A percentile compares a stretch with the other conserved stretches of the same genome.
phyloP scores from a whole-genome alignment of 2,113 vertebrate genomes.

The Pseudois nayaur region DNA sequence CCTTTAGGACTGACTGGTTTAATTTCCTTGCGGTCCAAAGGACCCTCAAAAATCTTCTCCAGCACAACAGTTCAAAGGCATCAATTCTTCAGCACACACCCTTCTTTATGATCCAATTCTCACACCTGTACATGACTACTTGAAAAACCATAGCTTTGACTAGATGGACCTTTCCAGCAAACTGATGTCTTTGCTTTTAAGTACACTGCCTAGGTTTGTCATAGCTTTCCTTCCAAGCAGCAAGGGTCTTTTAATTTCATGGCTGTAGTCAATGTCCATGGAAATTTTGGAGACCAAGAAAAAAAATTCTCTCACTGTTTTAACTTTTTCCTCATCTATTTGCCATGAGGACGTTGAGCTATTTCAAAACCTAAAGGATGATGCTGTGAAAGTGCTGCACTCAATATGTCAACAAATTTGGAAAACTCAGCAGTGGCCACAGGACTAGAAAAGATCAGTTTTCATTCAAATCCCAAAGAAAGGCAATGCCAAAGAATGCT shows the following conservation, averaged over 20 bases:
- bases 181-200: not conserved
- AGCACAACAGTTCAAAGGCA: not conserved
- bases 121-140: not conserved
- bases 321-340: too few relatives aligned
- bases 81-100: not conserved
- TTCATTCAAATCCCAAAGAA: too few relatives aligned
- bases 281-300: not conserved
- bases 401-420: too few relatives aligned
- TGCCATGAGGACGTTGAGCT: too few relatives aligned
- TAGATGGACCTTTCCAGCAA: not conserved
- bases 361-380: too few relatives aligned
- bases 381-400: too few relatives aligned
- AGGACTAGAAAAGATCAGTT: too few relatives aligned
- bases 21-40: not conserved
- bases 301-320: not conserved
- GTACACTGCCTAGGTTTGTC: not conserved
- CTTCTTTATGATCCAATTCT: not conserved
- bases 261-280: not conserved
- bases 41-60: not conserved
- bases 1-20: not conserved
- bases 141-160: not conserved
- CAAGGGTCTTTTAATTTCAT: not conserved
- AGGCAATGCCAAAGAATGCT: too few relatives aligned
- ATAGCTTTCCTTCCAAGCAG: not conserved
- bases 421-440: too few relatives aligned